Evolutionary conservation across 1,140 invertebrate species (phyloP).

Genomic region (Periplaneta americana): DNA sequence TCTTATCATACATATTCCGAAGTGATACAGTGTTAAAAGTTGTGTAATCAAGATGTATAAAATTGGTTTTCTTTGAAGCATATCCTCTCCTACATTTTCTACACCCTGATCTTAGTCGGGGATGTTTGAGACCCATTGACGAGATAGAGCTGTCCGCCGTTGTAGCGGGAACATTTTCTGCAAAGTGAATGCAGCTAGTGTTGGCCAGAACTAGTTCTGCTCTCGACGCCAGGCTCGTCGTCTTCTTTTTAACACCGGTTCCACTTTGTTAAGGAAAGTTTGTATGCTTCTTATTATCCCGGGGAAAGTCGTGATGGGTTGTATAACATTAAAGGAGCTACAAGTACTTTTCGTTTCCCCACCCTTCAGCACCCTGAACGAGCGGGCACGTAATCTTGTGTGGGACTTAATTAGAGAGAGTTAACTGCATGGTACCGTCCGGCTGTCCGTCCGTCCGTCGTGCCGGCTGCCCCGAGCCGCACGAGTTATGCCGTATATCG

Average conservation of each 20-base stretch:
- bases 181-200: too few relatives aligned
- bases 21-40: too few relatives aligned
- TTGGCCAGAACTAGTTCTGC: too few relatives aligned
- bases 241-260: background rate
- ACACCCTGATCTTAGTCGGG: too few relatives aligned
- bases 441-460: background rate
- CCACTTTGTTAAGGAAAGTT: background rate
- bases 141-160: too few relatives aligned
- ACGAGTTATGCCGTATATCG: background rate
- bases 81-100: too few relatives aligned
- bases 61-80: too few relatives aligned
- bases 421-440: background rate
- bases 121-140: too few relatives aligned
- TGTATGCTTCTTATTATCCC: background rate
- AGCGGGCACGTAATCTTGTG: background rate
- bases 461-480: background rate
- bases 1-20: too few relatives aligned
- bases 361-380: background rate
- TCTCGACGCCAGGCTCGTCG: too few relatives aligned
- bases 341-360: background rate
- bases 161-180: too few relatives aligned
- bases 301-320: background rate
- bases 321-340: background rate
- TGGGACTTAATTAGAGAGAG: background rate
- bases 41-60: too few relatives aligned